Evolutionary conservation across 1,140 invertebrate species (phyloP).

Genomic region (Drosophila dunni): DNA sequence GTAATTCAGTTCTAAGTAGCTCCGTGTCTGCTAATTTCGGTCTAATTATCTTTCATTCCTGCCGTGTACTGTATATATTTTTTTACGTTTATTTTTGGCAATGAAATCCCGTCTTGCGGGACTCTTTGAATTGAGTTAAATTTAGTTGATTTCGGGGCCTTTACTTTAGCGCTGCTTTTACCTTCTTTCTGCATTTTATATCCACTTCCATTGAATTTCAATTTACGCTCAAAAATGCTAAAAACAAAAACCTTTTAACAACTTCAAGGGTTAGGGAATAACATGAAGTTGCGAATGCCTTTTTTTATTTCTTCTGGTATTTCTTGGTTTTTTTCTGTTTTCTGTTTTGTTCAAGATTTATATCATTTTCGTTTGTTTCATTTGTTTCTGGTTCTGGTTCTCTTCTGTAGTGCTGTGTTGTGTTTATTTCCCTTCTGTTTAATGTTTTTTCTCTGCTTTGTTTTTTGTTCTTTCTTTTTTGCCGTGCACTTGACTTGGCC

Average conservation of each 20-base stretch:
- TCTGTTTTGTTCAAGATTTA: slow-evolving; percentile 9
- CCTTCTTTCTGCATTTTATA: slow-evolving; percentile 27
- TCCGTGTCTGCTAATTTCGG: slow-evolving; percentile 1
- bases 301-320: slow-evolving; percentile 35
- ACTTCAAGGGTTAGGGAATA: background rate
- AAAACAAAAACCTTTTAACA: slow-evolving; percentile 5
- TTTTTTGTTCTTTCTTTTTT: slow-evolving; percentile 20
- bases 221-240: slow-evolving; percentile 39
- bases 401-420: slow-evolving; percentile 2
- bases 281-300: slow-evolving; percentile 16
- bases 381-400: background rate
- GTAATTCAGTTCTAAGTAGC: slow-evolving; percentile 5
- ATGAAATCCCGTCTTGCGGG: background rate
- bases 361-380: slow-evolving; percentile 30
- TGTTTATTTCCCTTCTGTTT: background rate
- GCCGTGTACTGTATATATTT: no score
- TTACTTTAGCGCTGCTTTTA: slow-evolving; percentile 3
- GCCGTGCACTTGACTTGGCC: slow-evolving; percentile 44
- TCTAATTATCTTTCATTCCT: slow-evolving; percentile 15
- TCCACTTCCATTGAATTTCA: slow-evolving; percentile 51
- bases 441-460: slow-evolving; percentile 2
- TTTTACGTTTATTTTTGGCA: background rate
- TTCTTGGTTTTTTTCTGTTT: slow-evolving; percentile 37
- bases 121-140: background rate
- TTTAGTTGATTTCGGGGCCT: background rate